These are phyloP conservation scores for Pica pica DNA, from an alignment of 2,113 vertebrate species.

Conservation along the genomic window DNA sequence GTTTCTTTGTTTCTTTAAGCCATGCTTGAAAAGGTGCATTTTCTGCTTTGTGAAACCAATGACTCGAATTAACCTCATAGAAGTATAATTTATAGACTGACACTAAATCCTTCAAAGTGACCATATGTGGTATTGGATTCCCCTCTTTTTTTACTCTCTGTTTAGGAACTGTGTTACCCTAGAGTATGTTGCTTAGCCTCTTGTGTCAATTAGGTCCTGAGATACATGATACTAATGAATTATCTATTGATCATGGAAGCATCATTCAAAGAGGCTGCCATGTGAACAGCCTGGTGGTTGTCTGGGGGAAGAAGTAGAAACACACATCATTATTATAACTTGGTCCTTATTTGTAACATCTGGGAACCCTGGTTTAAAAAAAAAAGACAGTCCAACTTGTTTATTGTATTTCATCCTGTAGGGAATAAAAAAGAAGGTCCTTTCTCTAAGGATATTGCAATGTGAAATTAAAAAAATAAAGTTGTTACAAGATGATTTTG, in stretches of 20 bases:
- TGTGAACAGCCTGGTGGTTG: not conserved
- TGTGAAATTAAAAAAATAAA: not conserved
- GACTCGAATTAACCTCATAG: not conserved
- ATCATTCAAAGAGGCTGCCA: not conserved
- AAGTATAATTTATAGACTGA: not conserved
- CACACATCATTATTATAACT: not conserved
- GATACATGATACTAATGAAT: not conserved
- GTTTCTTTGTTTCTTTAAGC: not conserved
- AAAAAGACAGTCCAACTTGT: not conserved
- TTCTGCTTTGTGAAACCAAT: not conserved
- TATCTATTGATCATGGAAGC: constrained; percentile 4
- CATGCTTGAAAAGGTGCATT: not conserved
- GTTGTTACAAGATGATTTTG: not conserved
- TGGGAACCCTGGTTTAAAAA: not conserved
- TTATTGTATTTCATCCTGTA: not conserved
- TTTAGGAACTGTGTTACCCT: not conserved
- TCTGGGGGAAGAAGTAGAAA: not conserved
- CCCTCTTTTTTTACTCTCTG: not conserved
- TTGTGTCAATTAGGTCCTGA: not conserved
- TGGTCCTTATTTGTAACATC: not conserved
- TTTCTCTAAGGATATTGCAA: not conserved
- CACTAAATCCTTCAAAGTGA: not conserved
- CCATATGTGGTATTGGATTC: not conserved
- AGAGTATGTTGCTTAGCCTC: not conserved
- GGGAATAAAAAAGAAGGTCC: not conserved